phyloP scores from a whole-genome alignment of 1,140 invertebrate species.

The Trichonephila inaurata region DNA sequence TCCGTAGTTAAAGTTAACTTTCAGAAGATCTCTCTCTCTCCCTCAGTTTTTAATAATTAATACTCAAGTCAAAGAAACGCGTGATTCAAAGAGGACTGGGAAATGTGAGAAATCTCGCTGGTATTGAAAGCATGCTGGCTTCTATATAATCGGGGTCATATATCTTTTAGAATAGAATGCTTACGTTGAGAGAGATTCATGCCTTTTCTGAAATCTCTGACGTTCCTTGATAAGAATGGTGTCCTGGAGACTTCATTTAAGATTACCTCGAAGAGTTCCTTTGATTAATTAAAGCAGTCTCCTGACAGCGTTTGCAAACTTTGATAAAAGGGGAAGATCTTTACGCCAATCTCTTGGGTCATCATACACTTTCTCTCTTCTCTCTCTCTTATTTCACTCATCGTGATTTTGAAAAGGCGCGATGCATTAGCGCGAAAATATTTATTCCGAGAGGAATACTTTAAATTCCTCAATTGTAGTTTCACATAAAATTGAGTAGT shows the following conservation, averaged over 20 bases:
- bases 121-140: background rate
- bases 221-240: slow-evolving; percentile 18
- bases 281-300: slow-evolving; percentile 16
- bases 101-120: background rate
- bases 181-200: slow-evolving; percentile 9
- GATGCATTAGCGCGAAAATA: background rate
- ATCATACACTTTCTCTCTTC: background rate
- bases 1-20: background rate
- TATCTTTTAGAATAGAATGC: background rate
- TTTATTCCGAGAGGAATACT: background rate
- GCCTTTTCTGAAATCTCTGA: background rate
- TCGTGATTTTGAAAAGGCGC: background rate
- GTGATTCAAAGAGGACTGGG: background rate
- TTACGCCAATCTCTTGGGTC: background rate
- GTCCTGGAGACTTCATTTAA: background rate
- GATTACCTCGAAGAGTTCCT: slow-evolving; percentile 15
- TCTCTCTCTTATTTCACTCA: background rate
- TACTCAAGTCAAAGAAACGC: background rate
- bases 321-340: slow-evolving; percentile 5
- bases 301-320: background rate
- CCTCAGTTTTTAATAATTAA: background rate
- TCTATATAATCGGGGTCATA: background rate
- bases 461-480: background rate
- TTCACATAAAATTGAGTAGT: no score
- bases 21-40: background rate